Conservation (phyloP, 2,113 vertebrate species). For the Collichthys lucidus region DNA sequence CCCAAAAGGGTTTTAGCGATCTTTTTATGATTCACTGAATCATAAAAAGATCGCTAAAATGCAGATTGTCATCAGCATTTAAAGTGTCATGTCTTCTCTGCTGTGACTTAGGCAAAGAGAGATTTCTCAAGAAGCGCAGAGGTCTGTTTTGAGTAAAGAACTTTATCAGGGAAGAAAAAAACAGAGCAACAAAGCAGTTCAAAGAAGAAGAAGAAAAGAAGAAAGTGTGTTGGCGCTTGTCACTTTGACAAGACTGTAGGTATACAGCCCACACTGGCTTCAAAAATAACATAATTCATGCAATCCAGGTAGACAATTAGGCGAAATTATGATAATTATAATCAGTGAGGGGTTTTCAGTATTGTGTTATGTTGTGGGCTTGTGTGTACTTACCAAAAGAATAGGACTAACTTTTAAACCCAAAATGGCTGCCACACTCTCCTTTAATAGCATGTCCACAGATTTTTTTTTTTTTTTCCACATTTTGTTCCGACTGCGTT, state of each 20-base stretch:
- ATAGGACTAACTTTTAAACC: constrained; percentile 27
- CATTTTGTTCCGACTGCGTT: not conserved
- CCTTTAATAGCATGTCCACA: not conserved
- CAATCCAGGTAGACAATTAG: constrained; percentile 67
- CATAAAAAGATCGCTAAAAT: too few species aligned
- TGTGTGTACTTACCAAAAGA: constrained; percentile 11
- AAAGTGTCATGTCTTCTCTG: constrained; percentile 46
- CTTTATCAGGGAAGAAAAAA: constrained; percentile 33
- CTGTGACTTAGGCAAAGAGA: constrained; percentile 24
- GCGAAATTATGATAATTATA: constrained; percentile 76
- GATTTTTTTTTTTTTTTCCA: not conserved
- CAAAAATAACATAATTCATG: constrained; percentile 72
- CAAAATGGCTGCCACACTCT: constrained; percentile 1
- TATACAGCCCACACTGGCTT: constrained; percentile 69
- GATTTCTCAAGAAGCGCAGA: constrained; percentile 8
- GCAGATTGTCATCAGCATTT: constrained; percentile 56
- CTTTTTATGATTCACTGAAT: constrained; percentile 54
- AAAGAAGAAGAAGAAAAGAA: not conserved
- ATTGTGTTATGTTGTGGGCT: constrained; percentile 37
- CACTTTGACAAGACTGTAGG: constrained; percentile 69
- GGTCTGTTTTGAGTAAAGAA: constrained; percentile 31
- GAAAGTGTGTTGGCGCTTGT: constrained; percentile 38
- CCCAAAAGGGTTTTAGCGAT: constrained; percentile 58
- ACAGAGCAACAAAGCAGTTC: constrained; percentile 6
- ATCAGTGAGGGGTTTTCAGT: constrained; percentile 54